Evolutionary conservation across 2,113 vertebrate genomes (phyloP).

Genomic region (Hymenochirus boettgeri): DNA sequence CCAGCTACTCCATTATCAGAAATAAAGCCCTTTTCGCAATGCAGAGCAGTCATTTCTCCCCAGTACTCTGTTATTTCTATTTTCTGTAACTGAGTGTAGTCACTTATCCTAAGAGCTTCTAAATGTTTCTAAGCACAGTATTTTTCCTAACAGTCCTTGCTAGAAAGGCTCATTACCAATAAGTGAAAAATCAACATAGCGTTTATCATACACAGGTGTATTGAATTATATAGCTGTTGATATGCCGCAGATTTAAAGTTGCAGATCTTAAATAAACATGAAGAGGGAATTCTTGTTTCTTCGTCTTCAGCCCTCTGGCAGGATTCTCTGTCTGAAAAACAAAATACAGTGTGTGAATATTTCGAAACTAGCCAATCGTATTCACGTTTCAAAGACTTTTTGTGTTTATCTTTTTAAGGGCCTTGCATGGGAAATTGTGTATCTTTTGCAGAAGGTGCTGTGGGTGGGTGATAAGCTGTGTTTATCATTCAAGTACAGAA

Average conservation of each 20-base stretch:
- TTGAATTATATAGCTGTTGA: not conserved
- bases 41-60: not conserved
- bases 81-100: constrained; percentile 10
- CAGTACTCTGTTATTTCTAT: not conserved
- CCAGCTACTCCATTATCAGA: not conserved
- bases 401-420: no score
- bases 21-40: not conserved
- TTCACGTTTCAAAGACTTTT: no score
- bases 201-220: constrained; percentile 1
- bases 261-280: not conserved
- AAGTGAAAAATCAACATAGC: constrained; percentile 1
- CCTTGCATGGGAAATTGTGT: no score
- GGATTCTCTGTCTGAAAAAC: not conserved
- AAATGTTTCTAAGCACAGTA: constrained; percentile 3
- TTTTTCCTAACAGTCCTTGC: not conserved
- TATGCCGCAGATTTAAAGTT: constrained; percentile 1
- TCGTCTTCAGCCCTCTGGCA: no score
- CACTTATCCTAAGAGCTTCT: constrained; percentile 11
- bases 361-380: no score
- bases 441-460: no score
- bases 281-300: not conserved
- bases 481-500: no score
- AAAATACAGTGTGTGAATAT: no score
- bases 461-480: no score
- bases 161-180: not conserved